A percentile compares a stretch with the other conserved stretches of the same genome.
Evolutionary conservation across 2,797 vertebrate genomes (phyloP).

Genomic region (Xenentodon cancila): DNA sequence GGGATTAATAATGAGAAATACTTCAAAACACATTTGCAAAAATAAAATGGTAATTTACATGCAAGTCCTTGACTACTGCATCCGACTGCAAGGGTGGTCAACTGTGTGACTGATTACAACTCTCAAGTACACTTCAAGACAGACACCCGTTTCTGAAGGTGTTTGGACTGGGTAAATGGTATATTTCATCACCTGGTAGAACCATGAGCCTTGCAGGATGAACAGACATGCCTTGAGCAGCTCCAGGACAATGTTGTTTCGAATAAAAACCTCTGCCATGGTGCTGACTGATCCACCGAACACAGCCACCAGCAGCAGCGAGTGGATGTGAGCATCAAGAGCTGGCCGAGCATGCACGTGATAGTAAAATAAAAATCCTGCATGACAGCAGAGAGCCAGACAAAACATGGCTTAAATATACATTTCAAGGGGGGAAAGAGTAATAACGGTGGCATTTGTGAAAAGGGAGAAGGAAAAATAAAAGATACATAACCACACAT

Average conservation of each 20-base stretch:
- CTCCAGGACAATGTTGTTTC: conserved; percentile 85
- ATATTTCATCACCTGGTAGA: conserved; percentile 88
- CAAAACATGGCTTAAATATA: conserved; percentile 1
- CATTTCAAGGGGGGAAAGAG: no score
- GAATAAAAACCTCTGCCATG: conserved; percentile 87
- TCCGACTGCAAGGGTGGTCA: no score
- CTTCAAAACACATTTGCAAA: no score
- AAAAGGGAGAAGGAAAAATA: no score
- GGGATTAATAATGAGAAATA: background rate
- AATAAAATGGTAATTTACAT: no score
- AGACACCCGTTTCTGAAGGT: background rate
- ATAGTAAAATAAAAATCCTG: conserved; percentile 94
- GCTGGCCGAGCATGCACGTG: conserved; percentile 85
- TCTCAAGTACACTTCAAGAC: no score
- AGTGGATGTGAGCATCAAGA: conserved; percentile 92
- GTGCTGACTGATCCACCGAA: conserved; percentile 78
- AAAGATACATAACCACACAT: background rate
- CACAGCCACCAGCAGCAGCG: conserved; percentile 85
- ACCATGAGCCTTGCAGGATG: conserved; percentile 93
- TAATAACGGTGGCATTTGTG: background rate
- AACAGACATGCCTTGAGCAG: conserved; percentile 81
- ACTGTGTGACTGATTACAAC: no score
- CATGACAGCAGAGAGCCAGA: background rate
- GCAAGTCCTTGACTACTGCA: no score
- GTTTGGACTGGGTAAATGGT: background rate